Base-by-base conservation (phyloP, 2,113 vertebrate genomes). In the Prinia subflava region DNA sequence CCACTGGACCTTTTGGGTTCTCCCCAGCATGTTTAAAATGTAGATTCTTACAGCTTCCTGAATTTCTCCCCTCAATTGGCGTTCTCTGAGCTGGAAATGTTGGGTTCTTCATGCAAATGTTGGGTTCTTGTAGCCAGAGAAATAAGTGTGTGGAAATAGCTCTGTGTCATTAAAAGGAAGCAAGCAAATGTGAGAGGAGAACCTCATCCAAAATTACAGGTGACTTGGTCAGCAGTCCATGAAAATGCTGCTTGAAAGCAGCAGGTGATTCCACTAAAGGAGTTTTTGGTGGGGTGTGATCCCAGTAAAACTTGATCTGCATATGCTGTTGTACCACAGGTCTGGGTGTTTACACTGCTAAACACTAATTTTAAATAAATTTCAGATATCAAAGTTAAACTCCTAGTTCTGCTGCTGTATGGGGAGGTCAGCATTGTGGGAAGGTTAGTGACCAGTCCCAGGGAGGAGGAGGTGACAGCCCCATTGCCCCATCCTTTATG, bases 341-440 rank as follows among this genome's bases (percentile, higher is more conserved):
- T 30, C 10, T 8, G 41, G 18, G 25, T 42, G 9, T 62, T 60
- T 65, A 17, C 17, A 7, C 8, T 39, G 21, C 21, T 42, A 0
- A 69, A 4, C 23, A 2, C 22, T 55, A 42, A 11, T 12, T 62
- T 16, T 13, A 69, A 73, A 30, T 50, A 20, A 9, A 39, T 44
- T 13, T 16, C 2, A 0, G 49, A 0, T 35, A 1, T 13, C 27
- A 22, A 0, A n/a, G 6, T 81, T 41, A n/a, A 59, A 15, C 9
- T 74, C 55, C 12, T 33, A 20, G 35, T 31, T 33, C 52, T 39
- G 6, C 28, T 69, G 65, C 31, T 68, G 15, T 8, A 33, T 53
- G 37, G 39, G 20, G 28, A 69, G 30, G 33, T 75, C 25, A 55
- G 64, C 65, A 12, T 28, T 55, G 21, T 46, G 53, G 33, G 49